Evolutionary conservation across 2,113 vertebrate genomes (phyloP), one percentile per base, ranked within the genome.

Genomic region (Rhinolophus ferrumequinum): DNA sequence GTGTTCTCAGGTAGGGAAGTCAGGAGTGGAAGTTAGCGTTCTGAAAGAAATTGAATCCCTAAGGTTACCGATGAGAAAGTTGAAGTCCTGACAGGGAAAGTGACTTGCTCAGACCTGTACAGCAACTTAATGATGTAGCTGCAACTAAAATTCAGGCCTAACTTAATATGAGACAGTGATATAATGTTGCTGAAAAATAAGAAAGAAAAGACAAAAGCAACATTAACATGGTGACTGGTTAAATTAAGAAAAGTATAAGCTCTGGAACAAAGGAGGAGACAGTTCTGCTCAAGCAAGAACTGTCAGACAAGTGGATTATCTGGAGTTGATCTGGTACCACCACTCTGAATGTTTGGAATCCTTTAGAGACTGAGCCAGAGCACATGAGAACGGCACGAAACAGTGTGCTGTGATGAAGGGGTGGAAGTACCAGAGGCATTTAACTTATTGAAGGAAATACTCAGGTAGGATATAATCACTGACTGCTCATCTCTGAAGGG

Each of bases 361-460:
- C 77, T 86, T 18, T 11, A 75, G 58, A 75, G 67, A n/a, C 33
- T 21, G 33, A 82, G 52, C 12, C 75, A 5, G 22, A 38, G 56
- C 18, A 2, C 3, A 24, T 0, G 12, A 75, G 14, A 44, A 41
- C 8, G 75, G 52, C 30, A 38, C 0, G 10, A 58, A 70, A 21
- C 5, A 10, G 3, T 0, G 0, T 5, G n/a, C 38, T 47, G n/a
- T 80, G 70, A 80, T 8, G 77, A 82, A 75, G 50, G 18, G 15
- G 35, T 6, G 50, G 69, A 52, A 79, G 52, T 6, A 1, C 28
- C 0, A 21, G 75, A 30, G 60, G 14, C 1, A 0, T 5, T 77
- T 18, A 69, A 67, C 26, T 66, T 76, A 21, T 79, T 84, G 73
- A 64, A 60, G 56, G 50, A 64, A 73, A 67, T 0, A 3, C 12